Evolutionary conservation across 2,888 invertebrate genomes (phyloP), one percentile per base, ranked within the genome.

Genomic region (Epicampocera succincta): DNA sequence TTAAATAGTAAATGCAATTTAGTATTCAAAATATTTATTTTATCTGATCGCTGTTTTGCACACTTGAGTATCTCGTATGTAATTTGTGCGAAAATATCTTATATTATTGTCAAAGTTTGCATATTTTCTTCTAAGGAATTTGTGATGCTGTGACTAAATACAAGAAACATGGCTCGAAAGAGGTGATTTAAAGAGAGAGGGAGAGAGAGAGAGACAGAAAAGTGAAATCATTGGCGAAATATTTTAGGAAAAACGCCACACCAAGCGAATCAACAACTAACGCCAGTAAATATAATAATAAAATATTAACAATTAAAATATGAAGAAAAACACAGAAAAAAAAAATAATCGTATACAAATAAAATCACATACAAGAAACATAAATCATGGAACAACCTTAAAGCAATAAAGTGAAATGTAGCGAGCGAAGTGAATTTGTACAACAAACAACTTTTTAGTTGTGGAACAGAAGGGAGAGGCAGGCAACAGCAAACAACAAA

Each of bases 311-410:
- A 46, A 13, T 29, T 1, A 56, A 58, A 38, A 46, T 25, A 25
- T 8, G 17, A 46, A 33, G 29, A 46, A 29, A 61, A 19, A 42
- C 8, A 33, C 33, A 9, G 8, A 4, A 42, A 52, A 72, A 29
- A 1, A 48, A 33, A 19, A 8, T 38, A 13, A 54, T 19, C 29
- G n/a, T 9, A 33, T 33, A 33, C 33, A 73, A 44, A 73, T 63
- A 21, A 63, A 73, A 73, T 61, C 72, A 73, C 63, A 73, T 63
- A 54, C 46, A 65, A 65, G 12, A 74, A 48, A n/a, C 38, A 50
- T 66, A 75, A 75, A 75, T 58, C 40, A 66, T 40, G 48, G 50
- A 48, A 66, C 42, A 44, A 61, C 40, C 13, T 60, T 25, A 60
- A 60, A 25, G 40, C 40, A 60, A n/a, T n/a, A n/a, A 71, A 50